Base-by-base conservation (phyloP, 2,113 vertebrate genomes). In the Tachysurus vachellii region DNA sequence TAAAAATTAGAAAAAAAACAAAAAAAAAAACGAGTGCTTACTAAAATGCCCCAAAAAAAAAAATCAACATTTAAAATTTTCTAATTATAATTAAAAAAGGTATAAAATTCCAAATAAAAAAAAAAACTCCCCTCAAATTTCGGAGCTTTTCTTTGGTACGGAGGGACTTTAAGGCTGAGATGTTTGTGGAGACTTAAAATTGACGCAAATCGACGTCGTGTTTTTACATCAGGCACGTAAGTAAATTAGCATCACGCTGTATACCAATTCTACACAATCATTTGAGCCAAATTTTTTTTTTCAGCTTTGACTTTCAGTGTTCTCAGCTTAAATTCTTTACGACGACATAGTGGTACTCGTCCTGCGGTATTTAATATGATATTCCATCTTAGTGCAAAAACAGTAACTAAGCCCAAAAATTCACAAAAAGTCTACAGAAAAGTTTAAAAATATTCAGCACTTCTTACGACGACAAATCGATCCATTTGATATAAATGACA, bases 141-240 rank as follows among this genome's bases (percentile, higher is more conserved):
- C 84, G 83, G 85, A 82, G 83, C 64, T 80, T 79, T 53, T 95
- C 95, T 96, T 95, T 96, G 95, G 95, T 93, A 92, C 90, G 90
- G 91, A 94, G 86, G 80, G 75, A 56, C 57, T 85, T 90, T 91
- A 95, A 94, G 94, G 92, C 92, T 94, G 85, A 91, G 82, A 91
- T 91, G 91, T 88, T 66, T 73, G 83, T 36, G 75, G 88, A 21
- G 80, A 87, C 47, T 53, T 36, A 36, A 36, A 36, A 36, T 44
- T 14, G 28, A n/a, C 53, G 62, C 71, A 57, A 89, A 31, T 88
- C 3, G 47, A 77, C 23, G 31, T 28, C 82, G 62, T 14, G 21
- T 70, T 83, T 89, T 71, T 56, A 47, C 21, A 76, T 83, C 80
- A 87, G 86, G 73, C 86, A 73, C 83, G 2, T 36, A 26, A 80